Conservation (phyloP, 1,140 invertebrate genomes). For the Paraescarpia echinospica region DNA sequence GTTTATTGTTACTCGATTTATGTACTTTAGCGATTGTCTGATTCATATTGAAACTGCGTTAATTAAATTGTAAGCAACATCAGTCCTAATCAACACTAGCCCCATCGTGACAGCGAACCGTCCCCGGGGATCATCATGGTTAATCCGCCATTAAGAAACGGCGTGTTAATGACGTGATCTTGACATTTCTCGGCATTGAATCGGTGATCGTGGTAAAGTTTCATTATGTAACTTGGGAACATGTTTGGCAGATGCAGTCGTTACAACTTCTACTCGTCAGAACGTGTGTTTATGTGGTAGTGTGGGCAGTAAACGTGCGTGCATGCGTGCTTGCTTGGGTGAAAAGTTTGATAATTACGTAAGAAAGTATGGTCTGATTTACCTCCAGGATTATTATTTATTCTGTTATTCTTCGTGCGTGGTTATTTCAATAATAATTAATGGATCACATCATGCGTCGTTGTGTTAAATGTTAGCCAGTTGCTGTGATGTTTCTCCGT, state of each 20-base stretch:
- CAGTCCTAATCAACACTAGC: background rate
- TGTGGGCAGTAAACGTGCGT: too few relatives aligned
- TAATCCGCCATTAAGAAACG: background rate
- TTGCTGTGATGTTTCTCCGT: background rate
- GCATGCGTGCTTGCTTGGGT: too few relatives aligned
- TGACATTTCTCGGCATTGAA: background rate
- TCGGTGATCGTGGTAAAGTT: background rate
- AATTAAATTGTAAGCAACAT: background rate
- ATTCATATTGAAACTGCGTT: background rate
- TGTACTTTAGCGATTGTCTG: background rate
- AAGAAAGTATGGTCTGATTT: too few relatives aligned
- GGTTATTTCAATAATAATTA: too few relatives aligned
- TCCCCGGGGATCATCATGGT: background rate
- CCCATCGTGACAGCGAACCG: background rate
- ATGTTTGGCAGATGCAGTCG: background rate
- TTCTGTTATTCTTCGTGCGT: too few relatives aligned
- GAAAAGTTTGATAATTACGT: too few relatives aligned
- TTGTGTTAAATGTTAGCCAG: background rate
- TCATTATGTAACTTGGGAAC: background rate
- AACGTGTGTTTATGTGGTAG: background rate
- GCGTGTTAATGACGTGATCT: background rate
- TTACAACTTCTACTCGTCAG: background rate
- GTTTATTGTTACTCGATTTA: background rate
- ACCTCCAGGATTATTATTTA: too few relatives aligned
- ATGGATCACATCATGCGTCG: background rate